A percentile compares a stretch with the other conserved stretches of the same genome.
These are phyloP conservation scores for Cyphomyrus discorhynchus DNA, from an alignment of 2,113 vertebrate genomes.

Conservation along the genomic window DNA sequence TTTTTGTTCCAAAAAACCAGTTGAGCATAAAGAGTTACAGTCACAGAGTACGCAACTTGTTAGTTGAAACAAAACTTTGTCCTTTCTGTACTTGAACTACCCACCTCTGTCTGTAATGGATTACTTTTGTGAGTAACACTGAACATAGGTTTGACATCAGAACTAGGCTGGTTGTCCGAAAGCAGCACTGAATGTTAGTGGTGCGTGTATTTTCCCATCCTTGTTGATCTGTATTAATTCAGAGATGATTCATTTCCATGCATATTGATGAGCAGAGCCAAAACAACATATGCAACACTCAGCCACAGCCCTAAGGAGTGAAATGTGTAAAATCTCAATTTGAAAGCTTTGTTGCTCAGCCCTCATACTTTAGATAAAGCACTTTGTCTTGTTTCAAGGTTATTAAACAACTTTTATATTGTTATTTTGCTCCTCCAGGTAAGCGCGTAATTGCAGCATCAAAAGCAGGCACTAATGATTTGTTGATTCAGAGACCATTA, in stretches of 20 bases:
- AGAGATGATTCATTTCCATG: not conserved
- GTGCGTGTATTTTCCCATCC: not conserved
- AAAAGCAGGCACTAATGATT: conserved; percentile 1
- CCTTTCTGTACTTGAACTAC: not conserved
- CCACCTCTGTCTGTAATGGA: not conserved
- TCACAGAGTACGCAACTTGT: not conserved
- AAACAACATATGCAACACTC: not conserved
- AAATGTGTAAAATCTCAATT: not conserved
- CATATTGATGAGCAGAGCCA: not conserved
- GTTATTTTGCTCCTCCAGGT: not conserved
- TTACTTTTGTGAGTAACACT: not conserved
- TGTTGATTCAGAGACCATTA: not conserved
- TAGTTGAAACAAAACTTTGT: not conserved
- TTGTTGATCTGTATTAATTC: not conserved
- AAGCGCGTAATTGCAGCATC: not conserved
- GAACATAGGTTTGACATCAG: not conserved
- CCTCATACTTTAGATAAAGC: not conserved
- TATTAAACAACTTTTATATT: not conserved
- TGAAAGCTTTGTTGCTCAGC: not conserved
- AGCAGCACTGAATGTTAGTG: not conserved
- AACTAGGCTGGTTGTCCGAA: not conserved
- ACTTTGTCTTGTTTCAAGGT: not conserved
- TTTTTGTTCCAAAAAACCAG: not conserved
- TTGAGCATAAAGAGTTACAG: no score
- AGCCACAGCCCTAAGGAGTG: not conserved